Base-by-base conservation (phyloP, 1,140 invertebrate genomes). In the Stegodyphus dumicola region DNA sequence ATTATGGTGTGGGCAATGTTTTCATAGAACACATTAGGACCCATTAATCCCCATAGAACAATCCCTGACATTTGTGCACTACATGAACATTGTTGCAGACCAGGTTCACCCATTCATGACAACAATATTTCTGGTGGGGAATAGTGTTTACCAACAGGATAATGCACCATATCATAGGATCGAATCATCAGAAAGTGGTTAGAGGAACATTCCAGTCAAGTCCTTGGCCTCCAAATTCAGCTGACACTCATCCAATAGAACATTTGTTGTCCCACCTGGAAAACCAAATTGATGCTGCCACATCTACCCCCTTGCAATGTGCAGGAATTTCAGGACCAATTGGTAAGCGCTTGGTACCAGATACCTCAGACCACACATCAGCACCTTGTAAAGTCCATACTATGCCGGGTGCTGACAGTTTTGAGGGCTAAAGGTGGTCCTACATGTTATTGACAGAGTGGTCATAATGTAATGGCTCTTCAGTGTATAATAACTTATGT, bases 381-480 rank as follows among this genome's bases (percentile, higher is more conserved):
- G 65, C 65, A 67, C 65, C 65, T 67, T 67, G 56, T 67, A 6
- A 6, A 67, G 17, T 67, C n/a, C 3, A 67, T 67, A 6, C 65
- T 6, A 67, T 6, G 17, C 15, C 65, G 65, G 13, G 65, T 67
- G 17, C 6, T 67, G 17, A 6, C 17, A 17, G 65, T 67, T 67
- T 67, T 6, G 1, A 67, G 65, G 65, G 65, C 65, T 67, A 67
- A 67, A 67, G 11, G 65, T 17, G 65, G 65, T 66, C 65, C 65
- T 66, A 66, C 65, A 66, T 66, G 65, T 66, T 66, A 66, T 66
- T 66, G n/a, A 17, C n/a, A 66, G 7, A n/a, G n/a, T 66, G 65
- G 65, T 66, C 65, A 66, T 66, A 66, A 66, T 66, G 65, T 66
- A 11, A 66, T 66, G 65, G 65, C 6, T 66, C 65, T 66, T 17